Evolutionary conservation across 2,888 invertebrate genomes (phyloP).

Genomic region (Dryomyza anilis): DNA sequence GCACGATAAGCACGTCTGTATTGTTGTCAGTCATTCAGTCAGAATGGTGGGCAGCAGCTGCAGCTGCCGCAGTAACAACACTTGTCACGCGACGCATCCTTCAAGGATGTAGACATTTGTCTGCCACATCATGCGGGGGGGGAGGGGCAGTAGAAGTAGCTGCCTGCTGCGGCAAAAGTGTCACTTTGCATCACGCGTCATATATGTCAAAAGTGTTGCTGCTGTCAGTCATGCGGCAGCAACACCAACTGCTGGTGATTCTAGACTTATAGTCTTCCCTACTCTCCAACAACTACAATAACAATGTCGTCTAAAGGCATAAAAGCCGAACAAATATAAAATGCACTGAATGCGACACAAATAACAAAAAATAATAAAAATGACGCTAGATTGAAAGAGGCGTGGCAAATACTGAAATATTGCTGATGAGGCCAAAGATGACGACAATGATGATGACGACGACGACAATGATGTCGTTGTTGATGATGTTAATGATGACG

Average conservation of each 20-base stretch:
- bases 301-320: background rate
- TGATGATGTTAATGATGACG: background rate
- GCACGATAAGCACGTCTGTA: conserved; percentile 25
- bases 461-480: background rate
- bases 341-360: conserved; percentile 9
- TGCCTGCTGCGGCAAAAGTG: background rate
- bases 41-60: background rate
- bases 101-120: conserved; percentile 26
- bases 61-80: background rate
- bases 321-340: background rate
- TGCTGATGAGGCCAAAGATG: conserved; percentile 34
- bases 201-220: conserved; percentile 44
- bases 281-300: background rate
- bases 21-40: background rate
- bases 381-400: background rate
- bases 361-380: background rate
- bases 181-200: conserved; percentile 36
- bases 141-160: background rate
- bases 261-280: background rate
- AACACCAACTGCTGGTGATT: background rate
- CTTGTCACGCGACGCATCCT: conserved; percentile 4
- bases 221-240: conserved; percentile 9
- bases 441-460: conserved; percentile 4
- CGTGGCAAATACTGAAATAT: conserved; percentile 19
- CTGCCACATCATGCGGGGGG: conserved; percentile 1